Conservation (phyloP, 2,797 vertebrate genomes). For the Chanos chanos region DNA sequence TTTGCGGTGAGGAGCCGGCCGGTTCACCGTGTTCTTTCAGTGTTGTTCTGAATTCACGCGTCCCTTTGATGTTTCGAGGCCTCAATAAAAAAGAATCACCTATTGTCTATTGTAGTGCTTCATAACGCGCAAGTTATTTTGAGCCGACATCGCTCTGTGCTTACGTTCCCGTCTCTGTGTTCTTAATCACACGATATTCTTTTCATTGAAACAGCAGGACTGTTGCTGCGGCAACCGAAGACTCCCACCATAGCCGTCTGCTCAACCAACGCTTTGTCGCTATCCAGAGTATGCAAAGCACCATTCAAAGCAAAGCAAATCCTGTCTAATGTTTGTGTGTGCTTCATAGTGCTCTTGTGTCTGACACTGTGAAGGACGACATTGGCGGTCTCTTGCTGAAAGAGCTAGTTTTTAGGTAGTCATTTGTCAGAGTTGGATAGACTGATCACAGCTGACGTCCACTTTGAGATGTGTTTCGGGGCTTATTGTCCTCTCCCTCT, state of each 20-base stretch:
- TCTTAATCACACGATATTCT: slow-evolving; percentile 35
- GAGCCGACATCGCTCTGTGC: slow-evolving; percentile 18
- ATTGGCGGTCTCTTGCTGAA: slow-evolving; percentile 35
- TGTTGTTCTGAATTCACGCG: too few relatives aligned
- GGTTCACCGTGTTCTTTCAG: too few relatives aligned
- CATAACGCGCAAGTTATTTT: slow-evolving; percentile 34
- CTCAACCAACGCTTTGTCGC: background rate
- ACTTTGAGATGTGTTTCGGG: slow-evolving; percentile 18
- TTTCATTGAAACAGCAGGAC: slow-evolving; percentile 19
- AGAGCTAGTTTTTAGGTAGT: too few relatives aligned
- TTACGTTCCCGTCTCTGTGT: slow-evolving; percentile 1
- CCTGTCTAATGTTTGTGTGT: slow-evolving; percentile 20
- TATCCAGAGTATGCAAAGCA: slow-evolving; percentile 35
- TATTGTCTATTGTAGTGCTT: background rate
- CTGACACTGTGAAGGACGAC: background rate
- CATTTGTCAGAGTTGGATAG: slow-evolving; percentile 14
- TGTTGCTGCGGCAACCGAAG: slow-evolving; percentile 24
- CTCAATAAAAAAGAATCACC: slow-evolving; percentile 2
- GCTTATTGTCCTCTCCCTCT: slow-evolving; percentile 18
- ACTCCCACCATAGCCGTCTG: slow-evolving; percentile 2
- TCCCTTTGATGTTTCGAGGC: too few relatives aligned
- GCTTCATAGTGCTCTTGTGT: slow-evolving; percentile 12
- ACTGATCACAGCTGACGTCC: slow-evolving; percentile 9
- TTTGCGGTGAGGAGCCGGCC: too few relatives aligned
- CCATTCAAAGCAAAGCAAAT: slow-evolving; percentile 29